Evolutionary conservation across 1,140 invertebrate genomes (phyloP).

Genomic region (honey bee (Apis mellifera)): DNA sequence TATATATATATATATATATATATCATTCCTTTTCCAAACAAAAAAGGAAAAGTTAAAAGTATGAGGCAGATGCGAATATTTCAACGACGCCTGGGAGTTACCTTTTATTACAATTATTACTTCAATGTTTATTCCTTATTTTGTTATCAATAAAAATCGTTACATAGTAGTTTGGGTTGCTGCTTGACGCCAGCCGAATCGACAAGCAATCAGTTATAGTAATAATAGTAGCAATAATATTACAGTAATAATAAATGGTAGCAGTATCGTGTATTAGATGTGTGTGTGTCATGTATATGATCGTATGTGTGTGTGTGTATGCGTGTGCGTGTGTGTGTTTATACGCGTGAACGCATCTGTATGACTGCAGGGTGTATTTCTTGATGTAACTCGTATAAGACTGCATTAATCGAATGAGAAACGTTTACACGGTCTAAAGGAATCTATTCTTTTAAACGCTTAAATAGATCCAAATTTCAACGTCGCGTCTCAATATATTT

Average conservation of each 20-base stretch:
- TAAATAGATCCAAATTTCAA: not conserved
- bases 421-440: slow-evolving; percentile 30
- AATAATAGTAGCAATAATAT: slow-evolving; percentile 65
- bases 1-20: too few species aligned
- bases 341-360: not conserved
- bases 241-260: slow-evolving; percentile 66
- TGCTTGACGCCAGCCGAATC: slow-evolving; percentile 62
- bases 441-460: not conserved
- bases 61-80: slow-evolving; percentile 33
- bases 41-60: slow-evolving; percentile 43
- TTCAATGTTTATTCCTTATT: slow-evolving; percentile 74
- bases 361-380: not conserved
- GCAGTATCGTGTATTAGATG: slow-evolving; percentile 51
- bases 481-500: not conserved
- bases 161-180: slow-evolving; percentile 76
- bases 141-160: slow-evolving; percentile 79
- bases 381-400: slow-evolving; percentile 11
- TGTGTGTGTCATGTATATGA: not conserved
- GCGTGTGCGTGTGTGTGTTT: not conserved
- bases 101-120: slow-evolving; percentile 74
- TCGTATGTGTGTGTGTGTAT: not conserved
- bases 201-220: slow-evolving; percentile 67
- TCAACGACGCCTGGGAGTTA: slow-evolving; percentile 54
- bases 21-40: slow-evolving; percentile 2
- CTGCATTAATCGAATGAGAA: slow-evolving; percentile 27